A percentile compares a stretch with the other conserved stretches of the same genome.
phyloP scores from a whole-genome alignment of 2,113 vertebrate genomes.

The Barnardius zonarius region DNA sequence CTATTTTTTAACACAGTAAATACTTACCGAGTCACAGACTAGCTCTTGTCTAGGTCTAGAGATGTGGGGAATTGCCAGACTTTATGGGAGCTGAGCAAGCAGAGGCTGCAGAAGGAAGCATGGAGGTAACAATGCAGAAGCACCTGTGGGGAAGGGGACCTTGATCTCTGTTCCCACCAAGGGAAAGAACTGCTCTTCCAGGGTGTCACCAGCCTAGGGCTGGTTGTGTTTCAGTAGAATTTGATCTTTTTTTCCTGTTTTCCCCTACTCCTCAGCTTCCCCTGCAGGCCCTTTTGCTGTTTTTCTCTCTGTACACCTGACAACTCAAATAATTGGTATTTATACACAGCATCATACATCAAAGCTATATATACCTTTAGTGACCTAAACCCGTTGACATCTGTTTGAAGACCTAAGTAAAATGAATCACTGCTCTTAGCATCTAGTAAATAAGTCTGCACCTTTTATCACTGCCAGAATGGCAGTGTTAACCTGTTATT shows the following conservation, averaged over 20 bases:
- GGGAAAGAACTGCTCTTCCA: background rate
- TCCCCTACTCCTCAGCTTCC: background rate
- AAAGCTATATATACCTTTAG: background rate
- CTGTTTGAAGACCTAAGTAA: background rate
- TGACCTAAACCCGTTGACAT: background rate
- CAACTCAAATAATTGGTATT: background rate
- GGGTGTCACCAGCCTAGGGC: background rate
- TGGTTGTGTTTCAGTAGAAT: background rate
- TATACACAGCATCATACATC: background rate
- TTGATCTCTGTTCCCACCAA: rapidly evolving
- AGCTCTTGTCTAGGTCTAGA: background rate
- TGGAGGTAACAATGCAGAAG: background rate
- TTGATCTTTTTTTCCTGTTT: background rate
- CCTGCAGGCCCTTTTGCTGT: background rate
- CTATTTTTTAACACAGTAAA: background rate
- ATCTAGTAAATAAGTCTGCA: background rate
- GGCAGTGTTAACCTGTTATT: background rate
- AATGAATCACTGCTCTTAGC: background rate
- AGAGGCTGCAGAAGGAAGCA: background rate
- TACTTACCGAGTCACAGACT: background rate
- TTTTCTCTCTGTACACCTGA: background rate
- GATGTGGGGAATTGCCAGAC: background rate
- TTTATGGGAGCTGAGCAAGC: background rate
- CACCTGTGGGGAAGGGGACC: rapidly evolving
- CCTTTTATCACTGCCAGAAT: background rate